Evolutionary conservation across 2,113 vertebrate species (phyloP).

Genomic region (Ctenodactylus gundi): DNA sequence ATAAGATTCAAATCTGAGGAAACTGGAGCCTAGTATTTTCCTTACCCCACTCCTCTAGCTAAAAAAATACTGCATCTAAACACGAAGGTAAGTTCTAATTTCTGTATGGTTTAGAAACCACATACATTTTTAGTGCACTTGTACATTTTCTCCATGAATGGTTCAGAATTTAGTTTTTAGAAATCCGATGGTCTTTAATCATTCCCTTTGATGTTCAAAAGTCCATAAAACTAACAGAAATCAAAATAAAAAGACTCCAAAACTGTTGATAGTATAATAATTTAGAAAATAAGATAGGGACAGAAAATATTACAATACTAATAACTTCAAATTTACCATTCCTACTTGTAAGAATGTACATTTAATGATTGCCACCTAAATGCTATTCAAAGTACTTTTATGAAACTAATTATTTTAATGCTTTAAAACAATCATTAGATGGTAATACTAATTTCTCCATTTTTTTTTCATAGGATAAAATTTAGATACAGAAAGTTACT

Average conservation of each 20-base stretch:
- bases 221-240: constrained; percentile 19
- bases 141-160: not conserved
- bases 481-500: not conserved
- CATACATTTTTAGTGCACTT: not conserved
- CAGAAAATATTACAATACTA: not conserved
- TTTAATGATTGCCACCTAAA: not conserved
- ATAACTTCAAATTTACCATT: not conserved
- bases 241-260: not conserved
- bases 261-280: not conserved
- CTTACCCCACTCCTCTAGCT: not conserved
- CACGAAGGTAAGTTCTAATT: not conserved
- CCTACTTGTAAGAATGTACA: not conserved
- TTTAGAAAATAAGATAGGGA: constrained; percentile 16
- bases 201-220: not conserved
- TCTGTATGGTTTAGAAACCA: not conserved
- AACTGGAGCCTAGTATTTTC: not conserved
- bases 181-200: not conserved
- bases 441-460: not conserved
- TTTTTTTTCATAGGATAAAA: constrained; percentile 27
- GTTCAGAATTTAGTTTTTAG: not conserved
- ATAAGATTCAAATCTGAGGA: not conserved
- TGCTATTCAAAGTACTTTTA: not conserved
- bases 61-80: not conserved
- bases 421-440: not conserved
- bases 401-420: not conserved